Percentiles rank a stretch among this genome's conserved stretches.
Conservation (phyloP, 2,797 vertebrate genomes). For the Sardinella longiceps region DNA sequence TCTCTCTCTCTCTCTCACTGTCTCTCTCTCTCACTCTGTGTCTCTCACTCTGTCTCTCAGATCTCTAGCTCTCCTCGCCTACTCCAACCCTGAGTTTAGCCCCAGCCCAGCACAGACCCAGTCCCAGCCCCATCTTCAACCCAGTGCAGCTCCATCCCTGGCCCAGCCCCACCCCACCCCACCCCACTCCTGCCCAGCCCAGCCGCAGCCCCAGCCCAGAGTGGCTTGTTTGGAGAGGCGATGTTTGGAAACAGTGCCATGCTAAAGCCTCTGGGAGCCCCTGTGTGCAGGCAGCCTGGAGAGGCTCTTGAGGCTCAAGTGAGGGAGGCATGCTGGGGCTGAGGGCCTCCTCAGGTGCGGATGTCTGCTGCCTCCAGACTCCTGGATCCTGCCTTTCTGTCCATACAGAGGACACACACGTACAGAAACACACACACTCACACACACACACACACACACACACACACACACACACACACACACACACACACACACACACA, state of each 20-base stretch:
- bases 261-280: constrained; percentile 68
- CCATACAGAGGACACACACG: neutral
- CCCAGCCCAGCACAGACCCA: neutral
- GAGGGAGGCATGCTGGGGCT: constrained; percentile 65
- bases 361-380: constrained; percentile 18
- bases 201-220: neutral
- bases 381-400: neutral
- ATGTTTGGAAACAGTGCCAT: constrained; percentile 56
- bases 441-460: neutral
- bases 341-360: constrained; percentile 66
- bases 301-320: constrained; percentile 76
- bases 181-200: neutral
- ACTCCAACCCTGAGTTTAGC: too few species aligned
- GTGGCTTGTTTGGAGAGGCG: constrained; percentile 26
- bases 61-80: too few species aligned
- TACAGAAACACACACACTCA: neutral
- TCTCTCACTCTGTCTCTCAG: too few species aligned
- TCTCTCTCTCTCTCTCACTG: too few species aligned
- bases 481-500: neutral
- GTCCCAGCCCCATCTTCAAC: neutral
- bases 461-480: neutral
- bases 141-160: neutral
- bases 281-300: constrained; percentile 57
- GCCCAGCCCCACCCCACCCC: neutral
- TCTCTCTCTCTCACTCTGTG: too few species aligned